These are phyloP conservation scores for Ypsolopha scabrella DNA, from an alignment of 2,888 invertebrate genomes.

Conservation along the genomic window DNA sequence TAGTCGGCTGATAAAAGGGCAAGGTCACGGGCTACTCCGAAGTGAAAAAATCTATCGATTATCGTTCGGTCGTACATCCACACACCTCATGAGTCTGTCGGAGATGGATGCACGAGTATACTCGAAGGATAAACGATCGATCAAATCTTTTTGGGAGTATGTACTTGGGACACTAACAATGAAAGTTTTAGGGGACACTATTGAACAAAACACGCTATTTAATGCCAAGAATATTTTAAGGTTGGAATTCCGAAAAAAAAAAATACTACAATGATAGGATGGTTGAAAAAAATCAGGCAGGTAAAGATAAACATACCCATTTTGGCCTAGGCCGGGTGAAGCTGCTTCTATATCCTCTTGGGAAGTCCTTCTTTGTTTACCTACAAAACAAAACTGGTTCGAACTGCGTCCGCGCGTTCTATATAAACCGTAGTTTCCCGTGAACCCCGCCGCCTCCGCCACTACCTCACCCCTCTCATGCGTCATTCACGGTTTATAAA, in stretches of 20 bases:
- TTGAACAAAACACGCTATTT: background rate
- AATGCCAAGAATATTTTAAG: background rate
- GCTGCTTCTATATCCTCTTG: constrained; percentile 23
- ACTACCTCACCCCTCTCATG: constrained; percentile 17
- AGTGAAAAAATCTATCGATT: no score
- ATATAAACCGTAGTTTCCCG: constrained; percentile 41
- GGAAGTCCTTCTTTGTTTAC: constrained; percentile 44
- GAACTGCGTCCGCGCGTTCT: constrained; percentile 33
- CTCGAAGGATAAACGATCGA: no score
- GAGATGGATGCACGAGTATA: no score
- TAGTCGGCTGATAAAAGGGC: no score
- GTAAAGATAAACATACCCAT: constrained; percentile 47
- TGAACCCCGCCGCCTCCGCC: constrained; percentile 17
- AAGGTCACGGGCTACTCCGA: no score
- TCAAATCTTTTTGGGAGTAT: background rate
- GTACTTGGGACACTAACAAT: background rate
- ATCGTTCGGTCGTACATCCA: no score
- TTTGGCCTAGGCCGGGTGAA: constrained; percentile 32
- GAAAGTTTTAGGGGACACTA: background rate
- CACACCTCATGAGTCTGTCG: no score
- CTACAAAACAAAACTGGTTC: constrained; percentile 51
- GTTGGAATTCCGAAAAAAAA: background rate
- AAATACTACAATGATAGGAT: constrained; percentile 1
- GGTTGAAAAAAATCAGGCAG: constrained; percentile 3
- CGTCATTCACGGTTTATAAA: constrained; percentile 37